Conservation (phyloP, 1,140 invertebrate genomes). For the Drosophila watanabei region DNA sequence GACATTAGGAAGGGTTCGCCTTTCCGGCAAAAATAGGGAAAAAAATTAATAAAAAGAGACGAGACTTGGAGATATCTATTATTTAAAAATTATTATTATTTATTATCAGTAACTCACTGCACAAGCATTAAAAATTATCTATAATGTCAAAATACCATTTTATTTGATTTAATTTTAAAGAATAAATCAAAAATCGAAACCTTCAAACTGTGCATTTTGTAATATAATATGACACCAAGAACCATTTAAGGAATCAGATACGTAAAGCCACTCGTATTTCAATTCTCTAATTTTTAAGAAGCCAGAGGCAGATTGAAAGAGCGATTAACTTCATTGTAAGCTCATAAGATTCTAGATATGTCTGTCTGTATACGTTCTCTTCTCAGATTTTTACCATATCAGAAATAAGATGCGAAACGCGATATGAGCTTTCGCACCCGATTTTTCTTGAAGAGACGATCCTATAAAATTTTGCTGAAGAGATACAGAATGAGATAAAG, state of each 20-base stretch:
- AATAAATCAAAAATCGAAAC: background rate
- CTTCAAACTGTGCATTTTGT: background rate
- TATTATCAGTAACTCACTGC: background rate
- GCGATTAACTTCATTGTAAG: too few relatives aligned
- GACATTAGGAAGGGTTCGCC: slow-evolving; percentile 58
- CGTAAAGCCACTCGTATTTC: background rate
- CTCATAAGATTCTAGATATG: too few relatives aligned
- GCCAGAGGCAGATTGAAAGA: too few relatives aligned
- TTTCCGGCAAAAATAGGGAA: background rate
- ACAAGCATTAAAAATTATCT: background rate
- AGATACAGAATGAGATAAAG: background rate
- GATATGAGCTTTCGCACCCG: background rate
- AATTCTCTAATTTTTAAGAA: too few relatives aligned
- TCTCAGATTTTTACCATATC: too few relatives aligned
- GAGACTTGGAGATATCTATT: slow-evolving; percentile 7
- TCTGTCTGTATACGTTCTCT: too few relatives aligned
- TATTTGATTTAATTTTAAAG: background rate
- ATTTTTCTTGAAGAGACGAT: background rate
- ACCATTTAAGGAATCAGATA: background rate
- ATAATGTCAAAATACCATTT: too few relatives aligned
- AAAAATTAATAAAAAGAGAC: background rate
- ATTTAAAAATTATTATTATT: background rate
- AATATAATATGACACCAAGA: background rate
- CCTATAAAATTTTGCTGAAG: background rate
- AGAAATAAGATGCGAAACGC: background rate